Evolutionary conservation across 1,140 invertebrate genomes (phyloP).

Genomic region (Drosophila parabipectinata): DNA sequence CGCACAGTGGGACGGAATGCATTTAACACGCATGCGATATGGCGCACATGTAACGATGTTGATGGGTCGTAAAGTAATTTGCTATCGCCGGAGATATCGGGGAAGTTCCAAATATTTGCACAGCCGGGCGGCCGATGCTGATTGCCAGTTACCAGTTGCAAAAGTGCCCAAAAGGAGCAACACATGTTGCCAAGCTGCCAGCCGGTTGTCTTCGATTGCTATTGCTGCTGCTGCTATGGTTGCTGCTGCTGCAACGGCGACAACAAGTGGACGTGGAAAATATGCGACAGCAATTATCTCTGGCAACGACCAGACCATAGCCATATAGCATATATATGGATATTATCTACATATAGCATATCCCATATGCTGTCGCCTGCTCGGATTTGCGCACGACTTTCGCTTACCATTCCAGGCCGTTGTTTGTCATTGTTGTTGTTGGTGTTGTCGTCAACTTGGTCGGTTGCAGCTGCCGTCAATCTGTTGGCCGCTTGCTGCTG

Average conservation of each 20-base stretch:
- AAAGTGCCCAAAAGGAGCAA: constrained; percentile 67
- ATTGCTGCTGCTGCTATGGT: background rate
- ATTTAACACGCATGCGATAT: constrained; percentile 16
- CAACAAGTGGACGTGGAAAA: constrained; percentile 77
- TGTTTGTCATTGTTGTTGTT: constrained; percentile 31
- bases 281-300: constrained; percentile 79
- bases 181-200: constrained; percentile 65
- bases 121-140: constrained; percentile 22
- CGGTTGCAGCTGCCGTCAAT: constrained; percentile 80
- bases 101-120: constrained; percentile 58
- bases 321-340: constrained; percentile 28
- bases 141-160: constrained; percentile 46
- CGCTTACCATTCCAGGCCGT: constrained; percentile 65
- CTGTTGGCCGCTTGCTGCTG: constrained; percentile 69
- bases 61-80: constrained; percentile 34
- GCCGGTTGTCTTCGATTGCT: constrained; percentile 17
- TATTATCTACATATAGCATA: constrained; percentile 32
- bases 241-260: constrained; percentile 28
- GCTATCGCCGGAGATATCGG: constrained; percentile 26
- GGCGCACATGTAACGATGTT: constrained; percentile 10
- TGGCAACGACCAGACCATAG: constrained; percentile 36
- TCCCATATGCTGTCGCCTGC: constrained; percentile 65
- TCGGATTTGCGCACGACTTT: constrained; percentile 75
- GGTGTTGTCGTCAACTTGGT: constrained; percentile 20
- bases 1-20: constrained; percentile 62